Conservation (phyloP, 2,797 vertebrate genomes). For the Salmo trutta region DNA sequence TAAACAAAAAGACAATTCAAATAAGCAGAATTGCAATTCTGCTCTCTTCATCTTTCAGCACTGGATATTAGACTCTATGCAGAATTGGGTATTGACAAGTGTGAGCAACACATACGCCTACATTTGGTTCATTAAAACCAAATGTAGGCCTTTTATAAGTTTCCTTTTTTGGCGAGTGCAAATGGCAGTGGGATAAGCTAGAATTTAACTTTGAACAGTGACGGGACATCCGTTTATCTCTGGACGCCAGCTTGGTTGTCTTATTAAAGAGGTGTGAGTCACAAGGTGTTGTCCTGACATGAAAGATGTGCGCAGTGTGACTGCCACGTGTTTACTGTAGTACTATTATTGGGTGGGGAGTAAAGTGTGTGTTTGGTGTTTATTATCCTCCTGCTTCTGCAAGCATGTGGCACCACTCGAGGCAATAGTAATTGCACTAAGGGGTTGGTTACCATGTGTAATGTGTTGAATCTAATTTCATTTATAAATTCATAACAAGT, state of each 20-base stretch:
- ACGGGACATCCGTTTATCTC: constrained; percentile 43
- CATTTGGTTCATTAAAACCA: not conserved
- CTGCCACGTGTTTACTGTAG: constrained; percentile 1
- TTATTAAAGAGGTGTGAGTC: not conserved
- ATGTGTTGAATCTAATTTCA: not conserved
- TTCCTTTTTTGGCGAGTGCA: not conserved
- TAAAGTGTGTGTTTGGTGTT: constrained; percentile 6
- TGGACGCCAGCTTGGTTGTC: not conserved
- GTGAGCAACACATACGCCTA: not conserved
- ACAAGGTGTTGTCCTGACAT: constrained; percentile 21
- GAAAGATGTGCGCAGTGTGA: constrained; percentile 70
- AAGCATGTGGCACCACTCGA: not conserved
- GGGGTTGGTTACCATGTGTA: not conserved
- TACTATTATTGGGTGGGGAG: constrained; percentile 32
- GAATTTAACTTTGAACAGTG: constrained; percentile 33
- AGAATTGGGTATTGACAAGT: too few species aligned
- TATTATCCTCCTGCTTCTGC: constrained; percentile 30
- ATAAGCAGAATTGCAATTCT: not conserved
- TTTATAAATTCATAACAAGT: not conserved
- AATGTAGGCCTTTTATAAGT: not conserved
- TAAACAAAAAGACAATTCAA: not conserved
- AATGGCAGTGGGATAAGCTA: not conserved
- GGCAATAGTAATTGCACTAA: not conserved
- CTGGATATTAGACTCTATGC: too few species aligned
- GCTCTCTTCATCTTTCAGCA: too few species aligned